Base-by-base conservation (phyloP, 2,113 vertebrate genomes). In the Gila orcuttii region DNA sequence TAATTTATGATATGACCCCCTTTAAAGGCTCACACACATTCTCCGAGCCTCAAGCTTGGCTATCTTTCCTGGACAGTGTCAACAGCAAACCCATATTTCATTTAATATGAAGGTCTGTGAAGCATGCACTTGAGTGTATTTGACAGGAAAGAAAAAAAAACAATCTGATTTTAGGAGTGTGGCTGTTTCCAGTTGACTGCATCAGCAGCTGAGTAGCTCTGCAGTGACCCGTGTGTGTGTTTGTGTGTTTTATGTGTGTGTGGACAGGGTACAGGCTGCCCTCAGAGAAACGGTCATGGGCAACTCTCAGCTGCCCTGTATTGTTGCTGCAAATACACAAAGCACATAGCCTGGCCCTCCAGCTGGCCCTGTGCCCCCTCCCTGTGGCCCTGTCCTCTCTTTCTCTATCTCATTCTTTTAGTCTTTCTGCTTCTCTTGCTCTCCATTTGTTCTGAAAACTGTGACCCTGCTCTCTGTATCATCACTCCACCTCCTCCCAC, bases 51-150 rank as follows among this genome's bases (percentile, higher is more conserved):
- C 84, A 85, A 62, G 85, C 86, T 92, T 93, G 92, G 92, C 91
- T 90, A 86, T 89, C 85, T 91, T 94, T 94, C 91, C 90, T 92
- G 93, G 91, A 92, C 91, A 85, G 91, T 90, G 90, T 78, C 86
- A 91, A 88, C 74, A 91, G 88, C 81, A 86, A 91, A 90, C 90
- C 94, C 93, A 94, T 94, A 93, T 94, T 93, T 92, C 90, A 89
- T 90, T 92, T 91, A 92, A 92, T 88, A 86, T 86, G 90, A 91
- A 87, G 92, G 87, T 91, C 91, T 88, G 76, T 91, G 92, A 93
- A 91, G 92, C 92, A 88, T 92, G 86, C 74, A 87, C 89, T 90
- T 87, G 83, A 90, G 91, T 87, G 87, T 91, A 71, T 79, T 85
- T 90, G 83, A 88, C 84, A 89, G 82, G 10, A 79, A 79, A 57